These are phyloP conservation scores for Hylomyscus alleni DNA, from an alignment of 2,797 vertebrate species.

Conservation along the genomic window DNA sequence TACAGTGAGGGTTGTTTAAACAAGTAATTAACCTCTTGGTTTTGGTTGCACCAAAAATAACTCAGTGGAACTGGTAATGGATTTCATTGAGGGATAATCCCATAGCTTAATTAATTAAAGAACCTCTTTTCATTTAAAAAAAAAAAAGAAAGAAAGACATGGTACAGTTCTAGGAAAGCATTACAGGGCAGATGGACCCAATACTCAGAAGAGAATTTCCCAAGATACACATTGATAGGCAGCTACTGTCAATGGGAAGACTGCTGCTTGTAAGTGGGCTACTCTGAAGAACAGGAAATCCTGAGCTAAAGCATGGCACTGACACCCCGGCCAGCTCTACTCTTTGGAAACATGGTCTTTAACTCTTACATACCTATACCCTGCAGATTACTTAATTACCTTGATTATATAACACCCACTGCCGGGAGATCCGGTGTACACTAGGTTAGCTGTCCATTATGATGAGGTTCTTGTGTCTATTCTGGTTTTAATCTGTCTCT, in stretches of 20 bases:
- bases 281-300: not conserved
- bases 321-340: not conserved
- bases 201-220: conserved; percentile 23
- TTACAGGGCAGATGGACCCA: not conserved
- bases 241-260: not conserved
- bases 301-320: not conserved
- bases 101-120: conserved; percentile 34
- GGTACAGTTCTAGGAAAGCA: conserved; percentile 2
- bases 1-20: conserved; percentile 17
- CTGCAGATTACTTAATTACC: not conserved
- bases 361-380: not conserved
- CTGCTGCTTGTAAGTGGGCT: not conserved
- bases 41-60: conserved; percentile 57
- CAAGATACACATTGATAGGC: not conserved
- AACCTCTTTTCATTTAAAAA: not conserved
- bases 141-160: conserved; percentile 20
- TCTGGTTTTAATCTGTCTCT: not conserved
- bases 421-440: not conserved
- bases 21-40: conserved; percentile 6
- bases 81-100: not conserved
- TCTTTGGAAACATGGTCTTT: not conserved
- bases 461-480: not conserved
- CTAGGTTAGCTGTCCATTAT: not conserved
- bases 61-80: not conserved
- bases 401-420: not conserved